These are phyloP conservation scores for Siphonodentalium dalli DNA, from an alignment of 2,888 invertebrate species.

Conservation along the genomic window DNA sequence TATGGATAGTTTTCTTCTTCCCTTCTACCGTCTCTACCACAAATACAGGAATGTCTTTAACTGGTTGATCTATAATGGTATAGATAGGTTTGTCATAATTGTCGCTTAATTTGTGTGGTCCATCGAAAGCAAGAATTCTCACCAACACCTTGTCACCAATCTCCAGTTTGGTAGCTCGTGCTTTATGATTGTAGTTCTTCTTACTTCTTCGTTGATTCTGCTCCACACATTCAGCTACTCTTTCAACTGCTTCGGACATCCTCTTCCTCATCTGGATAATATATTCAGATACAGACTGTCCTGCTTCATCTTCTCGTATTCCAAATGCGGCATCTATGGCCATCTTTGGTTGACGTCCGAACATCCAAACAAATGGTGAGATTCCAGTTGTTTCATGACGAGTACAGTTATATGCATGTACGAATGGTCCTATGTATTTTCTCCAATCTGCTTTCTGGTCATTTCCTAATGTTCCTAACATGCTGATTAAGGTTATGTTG, in stretches of 20 bases:
- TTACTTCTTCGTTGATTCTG: slow-evolving; percentile 5
- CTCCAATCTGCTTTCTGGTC: slow-evolving; percentile 12
- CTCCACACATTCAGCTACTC: neutral
- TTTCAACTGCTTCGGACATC: slow-evolving; percentile 3
- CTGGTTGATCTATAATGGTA: neutral
- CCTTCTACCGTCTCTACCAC: neutral
- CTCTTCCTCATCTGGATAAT: slow-evolving; percentile 5
- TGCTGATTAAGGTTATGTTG: slow-evolving; percentile 10
- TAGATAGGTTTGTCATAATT: slow-evolving; percentile 6
- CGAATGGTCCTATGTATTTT: slow-evolving; percentile 1
- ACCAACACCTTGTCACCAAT: slow-evolving; percentile 17
- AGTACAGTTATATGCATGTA: slow-evolving; percentile 9
- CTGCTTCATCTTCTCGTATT: too few relatives aligned
- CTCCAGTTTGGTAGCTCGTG: neutral
- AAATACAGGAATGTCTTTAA: slow-evolving; percentile 4
- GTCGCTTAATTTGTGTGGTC: slow-evolving; percentile 13
- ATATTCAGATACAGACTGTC: slow-evolving; percentile 9
- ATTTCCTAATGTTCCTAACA: slow-evolving; percentile 11
- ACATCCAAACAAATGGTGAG: slow-evolving; percentile 9
- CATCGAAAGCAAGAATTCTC: slow-evolving; percentile 1
- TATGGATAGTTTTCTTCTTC: slow-evolving; percentile 1
- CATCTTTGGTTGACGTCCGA: slow-evolving; percentile 7
- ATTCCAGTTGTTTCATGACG: slow-evolving; percentile 6
- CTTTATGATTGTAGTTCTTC: slow-evolving; percentile 6
- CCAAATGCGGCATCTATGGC: slow-evolving; percentile 6